Percentiles rank a stretch among this genome's conserved stretches.
Evolutionary conservation across 1,140 invertebrate species (phyloP).

Genomic region (Teleogryllus occipitalis): DNA sequence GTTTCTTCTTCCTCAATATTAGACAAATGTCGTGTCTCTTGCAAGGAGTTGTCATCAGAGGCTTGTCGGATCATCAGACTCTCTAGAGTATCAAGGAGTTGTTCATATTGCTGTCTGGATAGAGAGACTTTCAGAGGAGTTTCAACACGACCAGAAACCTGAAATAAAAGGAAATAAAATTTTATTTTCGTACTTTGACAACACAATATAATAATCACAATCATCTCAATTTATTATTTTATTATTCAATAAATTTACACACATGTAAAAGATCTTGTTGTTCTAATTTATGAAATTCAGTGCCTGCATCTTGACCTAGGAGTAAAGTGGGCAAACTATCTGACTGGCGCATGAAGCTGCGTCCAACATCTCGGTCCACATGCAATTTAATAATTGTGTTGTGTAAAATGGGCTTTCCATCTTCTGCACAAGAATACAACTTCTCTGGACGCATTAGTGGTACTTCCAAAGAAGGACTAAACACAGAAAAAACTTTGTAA

Average conservation of each 20-base stretch:
- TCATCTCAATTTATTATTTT: background rate
- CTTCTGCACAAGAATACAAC: conserved; percentile 56
- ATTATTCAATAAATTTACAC: background rate
- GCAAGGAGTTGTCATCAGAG: background rate
- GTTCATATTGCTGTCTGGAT: conserved; percentile 78
- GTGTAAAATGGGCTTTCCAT: conserved; percentile 64
- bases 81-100: conserved; percentile 68
- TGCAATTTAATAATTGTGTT: conserved; percentile 70
- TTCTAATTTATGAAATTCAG: conserved; percentile 20
- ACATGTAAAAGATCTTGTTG: conserved; percentile 23
- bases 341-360: conserved; percentile 25
- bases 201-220: too few relatives aligned
- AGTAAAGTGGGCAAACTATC: conserved; percentile 25
- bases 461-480: conserved; percentile 11
- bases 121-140: conserved; percentile 76
- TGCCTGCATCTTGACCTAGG: conserved; percentile 15
- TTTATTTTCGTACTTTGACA: too few relatives aligned
- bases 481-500: background rate
- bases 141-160: conserved; percentile 71
- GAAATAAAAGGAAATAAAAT: conserved; percentile 26
- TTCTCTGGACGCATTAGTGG: conserved; percentile 45
- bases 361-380: conserved; percentile 40
- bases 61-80: conserved; percentile 34
- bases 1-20: conserved; percentile 40
- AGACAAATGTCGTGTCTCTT: conserved; percentile 15